Evolutionary conservation across 2,888 invertebrate genomes (phyloP).

Genomic region (Tholera decimalis): DNA sequence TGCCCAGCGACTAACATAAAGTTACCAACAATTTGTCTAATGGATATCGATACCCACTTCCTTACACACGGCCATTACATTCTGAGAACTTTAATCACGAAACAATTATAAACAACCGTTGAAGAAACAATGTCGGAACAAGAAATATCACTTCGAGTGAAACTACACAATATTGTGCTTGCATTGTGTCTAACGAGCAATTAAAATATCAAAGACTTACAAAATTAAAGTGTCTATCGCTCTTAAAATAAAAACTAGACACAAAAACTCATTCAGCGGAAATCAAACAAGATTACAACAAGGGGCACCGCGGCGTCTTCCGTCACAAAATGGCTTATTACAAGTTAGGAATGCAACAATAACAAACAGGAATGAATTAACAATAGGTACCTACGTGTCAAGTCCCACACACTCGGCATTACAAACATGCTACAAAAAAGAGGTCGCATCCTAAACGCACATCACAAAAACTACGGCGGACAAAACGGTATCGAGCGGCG

Average conservation of each 20-base stretch:
- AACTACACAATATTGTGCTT: constrained; percentile 40
- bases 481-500: constrained; percentile 87
- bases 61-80: constrained; percentile 71
- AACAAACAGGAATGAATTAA: constrained; percentile 87
- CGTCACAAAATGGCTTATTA: constrained; percentile 66
- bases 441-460: constrained; percentile 87
- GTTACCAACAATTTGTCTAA: constrained; percentile 83
- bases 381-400: constrained; percentile 90
- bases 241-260: constrained; percentile 18
- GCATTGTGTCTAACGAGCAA: constrained; percentile 12
- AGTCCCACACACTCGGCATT: constrained; percentile 90
- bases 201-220: constrained; percentile 14
- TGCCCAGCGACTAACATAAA: constrained; percentile 77
- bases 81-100: constrained; percentile 73
- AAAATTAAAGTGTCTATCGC: neutral
- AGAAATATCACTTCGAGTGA: constrained; percentile 54
- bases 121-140: constrained; percentile 58
- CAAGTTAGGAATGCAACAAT: constrained; percentile 79
- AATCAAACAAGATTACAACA: constrained; percentile 64
- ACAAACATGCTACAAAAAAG: constrained; percentile 89
- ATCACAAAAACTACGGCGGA: constrained; percentile 85
- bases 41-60: constrained; percentile 79
- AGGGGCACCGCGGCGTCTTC: constrained; percentile 59
- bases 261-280: constrained; percentile 52
- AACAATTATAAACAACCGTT: constrained; percentile 66